phyloP scores from a whole-genome alignment of 2,113 vertebrate genomes.

The Gnathonemus echidnorhynchus region DNA sequence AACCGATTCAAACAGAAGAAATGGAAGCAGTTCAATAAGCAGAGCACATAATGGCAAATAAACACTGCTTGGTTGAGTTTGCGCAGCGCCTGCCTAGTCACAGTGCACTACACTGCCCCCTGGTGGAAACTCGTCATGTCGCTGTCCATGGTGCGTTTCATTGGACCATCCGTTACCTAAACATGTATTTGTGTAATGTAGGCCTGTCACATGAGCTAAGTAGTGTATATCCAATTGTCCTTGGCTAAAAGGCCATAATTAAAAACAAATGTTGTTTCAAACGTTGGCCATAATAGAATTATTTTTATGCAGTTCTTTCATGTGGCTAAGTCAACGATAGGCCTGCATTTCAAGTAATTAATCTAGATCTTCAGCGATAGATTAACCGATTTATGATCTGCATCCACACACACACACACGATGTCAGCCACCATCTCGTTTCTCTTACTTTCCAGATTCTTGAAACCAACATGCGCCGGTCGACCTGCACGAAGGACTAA shows the following conservation, averaged over 20 bases:
- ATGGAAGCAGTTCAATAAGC: background rate
- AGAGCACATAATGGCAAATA: background rate
- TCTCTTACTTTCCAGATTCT: conserved; percentile 30
- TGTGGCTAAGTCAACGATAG: background rate
- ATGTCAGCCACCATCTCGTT: conserved; percentile 39
- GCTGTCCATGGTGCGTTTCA: background rate
- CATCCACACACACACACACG: background rate
- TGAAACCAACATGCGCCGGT: conserved; percentile 30
- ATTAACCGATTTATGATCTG: background rate
- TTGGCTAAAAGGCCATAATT: background rate
- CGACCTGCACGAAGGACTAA: conserved; percentile 10
- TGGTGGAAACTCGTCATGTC: background rate
- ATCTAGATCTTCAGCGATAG: background rate
- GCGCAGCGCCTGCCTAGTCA: background rate
- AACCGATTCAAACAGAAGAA: background rate
- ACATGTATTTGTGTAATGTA: background rate
- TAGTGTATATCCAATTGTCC: background rate
- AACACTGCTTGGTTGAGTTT: background rate
- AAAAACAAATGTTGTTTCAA: background rate
- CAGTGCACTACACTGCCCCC: background rate
- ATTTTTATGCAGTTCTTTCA: background rate
- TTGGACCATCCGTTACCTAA: background rate
- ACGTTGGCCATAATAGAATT: background rate
- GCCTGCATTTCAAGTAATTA: background rate
- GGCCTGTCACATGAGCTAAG: background rate